Conservation (phyloP, 2,113 vertebrate species). For the Ardeotis arabs region DNA sequence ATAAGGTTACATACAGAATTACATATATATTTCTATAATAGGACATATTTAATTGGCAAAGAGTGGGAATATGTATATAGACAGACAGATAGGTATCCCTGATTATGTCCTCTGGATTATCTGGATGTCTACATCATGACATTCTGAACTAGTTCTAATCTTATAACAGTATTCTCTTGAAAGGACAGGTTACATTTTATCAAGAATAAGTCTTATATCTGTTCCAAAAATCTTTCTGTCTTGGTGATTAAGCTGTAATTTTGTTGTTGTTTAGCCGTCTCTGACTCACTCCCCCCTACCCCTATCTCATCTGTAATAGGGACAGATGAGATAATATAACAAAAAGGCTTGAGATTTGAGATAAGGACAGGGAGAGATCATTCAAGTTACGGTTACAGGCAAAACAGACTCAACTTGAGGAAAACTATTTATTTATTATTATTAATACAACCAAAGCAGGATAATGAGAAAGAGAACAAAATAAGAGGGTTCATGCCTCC, state of each 20-base stretch:
- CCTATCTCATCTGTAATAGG: no score
- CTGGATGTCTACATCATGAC: neutral
- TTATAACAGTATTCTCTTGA: neutral
- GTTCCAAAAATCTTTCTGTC: neutral
- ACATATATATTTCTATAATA: neutral
- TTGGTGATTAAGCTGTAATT: neutral
- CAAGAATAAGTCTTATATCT: neutral
- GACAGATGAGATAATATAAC: no score
- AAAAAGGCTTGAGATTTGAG: no score
- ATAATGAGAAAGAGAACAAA: no score
- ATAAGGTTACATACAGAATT: fast-evolving
- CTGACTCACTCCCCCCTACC: no score
- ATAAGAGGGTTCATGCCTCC: no score
- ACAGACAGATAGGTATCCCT: neutral
- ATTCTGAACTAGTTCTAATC: neutral
- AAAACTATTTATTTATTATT: no score
- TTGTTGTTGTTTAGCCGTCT: no score
- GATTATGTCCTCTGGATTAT: neutral
- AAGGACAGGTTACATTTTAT: neutral
- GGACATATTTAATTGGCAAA: neutral
- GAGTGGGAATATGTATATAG: neutral
- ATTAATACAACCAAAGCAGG: no score
- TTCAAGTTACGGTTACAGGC: no score
- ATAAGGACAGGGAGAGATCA: no score
- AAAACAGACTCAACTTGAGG: no score